Evolutionary conservation across 37 sponge, comb jelly and placozoan species (phyloP), one percentile per base, ranked within the genome.

Genomic region (Amphimedon queenslandica): DNA sequence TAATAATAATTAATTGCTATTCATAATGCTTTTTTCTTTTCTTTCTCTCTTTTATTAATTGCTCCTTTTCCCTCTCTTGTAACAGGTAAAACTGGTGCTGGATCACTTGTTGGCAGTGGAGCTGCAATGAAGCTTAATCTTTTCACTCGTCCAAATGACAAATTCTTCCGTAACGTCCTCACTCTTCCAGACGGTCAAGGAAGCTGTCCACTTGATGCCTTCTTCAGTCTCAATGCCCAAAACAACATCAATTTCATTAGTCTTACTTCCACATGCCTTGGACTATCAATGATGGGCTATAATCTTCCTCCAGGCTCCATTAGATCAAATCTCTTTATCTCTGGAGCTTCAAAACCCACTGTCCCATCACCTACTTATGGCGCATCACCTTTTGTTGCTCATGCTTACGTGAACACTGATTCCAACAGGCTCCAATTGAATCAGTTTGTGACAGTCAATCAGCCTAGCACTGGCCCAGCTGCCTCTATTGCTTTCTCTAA

Each of bases 121-220:
- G 53, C 13, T 47, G 8, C 53, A 47, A 47, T 47, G 53, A 47
- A 47, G 8, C 53, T 47, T 47, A 47, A 47, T 47, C 13, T 18
- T 13, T 13, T 47, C 13, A 47, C 13, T 13, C 8, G 58, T 47
- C 20, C 37, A 1, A 27, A 32, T 6, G 63, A 77, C 57, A 3
- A 10, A 1, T 66, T 67, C 69, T 77, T 77, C 69, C 38, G 57
- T n/a, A 29, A 35, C 0, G 56, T 77, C 1, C 40, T 77, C 5
- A 56, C 69, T n/a, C 39, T 77, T 13, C 30, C 40, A 23, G 69
- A 77, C 20, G 60, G 42, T 24, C 66, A 66, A 23, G 37, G n/a
- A 3, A 27, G 55, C 25, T 77, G 78, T 77, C 56, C 29, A 2
- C n/a, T 67, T 1, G 57, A 67, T 24, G 60, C 60, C 24, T 77